Evolutionary conservation across 2,797 vertebrate species (phyloP).

Genomic region (Megalops cyprinoides): DNA sequence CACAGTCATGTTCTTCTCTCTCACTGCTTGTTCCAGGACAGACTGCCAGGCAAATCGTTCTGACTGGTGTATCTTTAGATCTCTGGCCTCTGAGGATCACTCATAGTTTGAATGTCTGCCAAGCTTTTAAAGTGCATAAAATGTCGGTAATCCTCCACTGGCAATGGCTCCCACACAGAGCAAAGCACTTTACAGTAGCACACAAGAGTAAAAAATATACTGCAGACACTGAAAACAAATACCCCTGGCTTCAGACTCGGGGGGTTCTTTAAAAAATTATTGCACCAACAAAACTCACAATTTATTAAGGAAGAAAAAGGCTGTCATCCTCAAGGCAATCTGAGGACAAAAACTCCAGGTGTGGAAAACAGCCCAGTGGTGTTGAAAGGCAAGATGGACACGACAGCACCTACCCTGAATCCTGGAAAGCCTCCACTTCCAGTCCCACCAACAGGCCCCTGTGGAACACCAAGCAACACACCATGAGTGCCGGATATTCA

Average conservation of each 20-base stretch:
- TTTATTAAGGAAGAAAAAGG: not conserved
- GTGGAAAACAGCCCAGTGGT: not conserved
- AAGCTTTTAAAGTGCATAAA: conserved; percentile 34
- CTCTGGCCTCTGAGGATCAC: conserved; percentile 25
- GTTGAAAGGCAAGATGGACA: not conserved
- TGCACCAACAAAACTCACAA: not conserved
- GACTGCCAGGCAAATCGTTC: conserved; percentile 14
- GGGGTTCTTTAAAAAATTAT: too few species aligned
- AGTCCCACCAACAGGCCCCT: conserved; percentile 86
- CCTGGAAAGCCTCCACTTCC: conserved; percentile 92
- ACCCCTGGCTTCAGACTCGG: conserved; percentile 1
- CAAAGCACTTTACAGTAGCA: conserved; percentile 30
- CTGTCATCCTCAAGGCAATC: not conserved
- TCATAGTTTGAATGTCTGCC: conserved; percentile 24
- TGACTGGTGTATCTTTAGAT: conserved; percentile 24
- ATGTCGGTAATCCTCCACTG: conserved; percentile 41
- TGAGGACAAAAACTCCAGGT: conserved; percentile 1
- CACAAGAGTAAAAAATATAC: conserved; percentile 23
- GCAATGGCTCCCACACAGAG: conserved; percentile 25
- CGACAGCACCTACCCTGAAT: conserved; percentile 84
- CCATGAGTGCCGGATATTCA: conserved; percentile 37
- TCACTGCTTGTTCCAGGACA: not conserved
- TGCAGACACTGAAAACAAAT: conserved; percentile 38
- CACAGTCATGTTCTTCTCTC: not conserved
- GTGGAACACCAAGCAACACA: conserved; percentile 64